Percentiles rank a stretch among this genome's conserved stretches.
Evolutionary conservation across 2,113 vertebrate genomes (phyloP).

Genomic region (Peucedramus taeniatus): DNA sequence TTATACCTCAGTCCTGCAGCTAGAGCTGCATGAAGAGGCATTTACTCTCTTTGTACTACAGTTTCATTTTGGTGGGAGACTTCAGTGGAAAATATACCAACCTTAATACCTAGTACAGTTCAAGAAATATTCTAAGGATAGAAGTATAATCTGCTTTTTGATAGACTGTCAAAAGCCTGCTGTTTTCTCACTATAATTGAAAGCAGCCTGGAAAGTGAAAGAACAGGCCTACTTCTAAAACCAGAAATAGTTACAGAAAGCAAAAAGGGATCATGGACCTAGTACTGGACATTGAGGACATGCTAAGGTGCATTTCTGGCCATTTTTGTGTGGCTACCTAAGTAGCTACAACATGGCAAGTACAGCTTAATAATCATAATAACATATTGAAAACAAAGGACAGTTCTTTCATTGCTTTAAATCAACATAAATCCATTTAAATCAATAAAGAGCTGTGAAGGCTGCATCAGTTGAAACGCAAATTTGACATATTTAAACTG

Average conservation of each 20-base stretch:
- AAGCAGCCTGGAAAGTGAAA: background rate
- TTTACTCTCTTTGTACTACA: background rate
- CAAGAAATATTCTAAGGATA: background rate
- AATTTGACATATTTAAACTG: background rate
- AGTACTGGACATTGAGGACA: background rate
- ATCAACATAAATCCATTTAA: background rate
- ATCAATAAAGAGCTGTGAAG: background rate
- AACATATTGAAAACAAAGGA: background rate
- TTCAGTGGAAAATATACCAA: background rate
- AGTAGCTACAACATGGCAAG: background rate
- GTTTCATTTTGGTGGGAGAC: background rate
- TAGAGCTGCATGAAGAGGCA: background rate
- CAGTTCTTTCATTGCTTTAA: background rate
- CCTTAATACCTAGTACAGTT: background rate
- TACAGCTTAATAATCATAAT: background rate
- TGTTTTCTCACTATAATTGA: background rate
- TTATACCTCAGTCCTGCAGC: background rate
- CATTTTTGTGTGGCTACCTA: background rate
- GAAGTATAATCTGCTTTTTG: background rate
- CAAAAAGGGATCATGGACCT: background rate
- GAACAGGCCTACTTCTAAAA: background rate
- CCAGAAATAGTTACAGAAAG: background rate
- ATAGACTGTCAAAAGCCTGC: background rate
- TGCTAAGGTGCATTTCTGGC: background rate
- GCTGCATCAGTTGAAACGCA: background rate